Base-by-base conservation (phyloP, 2,797 vertebrate species). In the Botia kubotai region DNA sequence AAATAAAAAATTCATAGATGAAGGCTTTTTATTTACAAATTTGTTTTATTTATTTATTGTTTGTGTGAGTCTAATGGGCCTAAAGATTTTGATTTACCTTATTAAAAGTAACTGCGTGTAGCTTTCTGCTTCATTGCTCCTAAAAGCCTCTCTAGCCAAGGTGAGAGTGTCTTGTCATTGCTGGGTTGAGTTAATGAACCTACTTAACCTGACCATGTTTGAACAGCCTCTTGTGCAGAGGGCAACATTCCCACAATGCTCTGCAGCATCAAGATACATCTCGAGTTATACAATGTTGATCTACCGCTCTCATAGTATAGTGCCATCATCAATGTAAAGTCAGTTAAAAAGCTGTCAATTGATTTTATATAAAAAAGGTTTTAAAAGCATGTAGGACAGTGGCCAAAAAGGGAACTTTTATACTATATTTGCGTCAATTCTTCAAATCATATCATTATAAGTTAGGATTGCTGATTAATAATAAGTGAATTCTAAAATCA, bases 161-260 rank as follows among this genome's bases (percentile, higher is more conserved):
- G 76, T 82, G 69, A 80, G 63, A 60, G 29, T 36, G 71, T 36
- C 69, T 55, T 62, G 62, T 60, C 50, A 63, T 19, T 50, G 50
- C 52, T 29, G 23, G 26, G 13, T 66, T 48, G 55, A 55, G 63
- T 82, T 83, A 81, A 87, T 79, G 65, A 69, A 65, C 53, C 72
- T 77, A 48, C 29, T 74, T 79, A 76, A 70, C 81, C 81, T 48
- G 33, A 26, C 67, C 67, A 50, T 73, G 75, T 72, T 80, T 16
- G 50, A 72, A 71, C 73, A 72, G 36, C 52, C 50, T 55, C 23
- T 55, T 77, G 83, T 72, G 17, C 39, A 6, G 39, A 73, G 75
- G 63, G 77, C 48, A 57, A 16, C 17, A 11, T 71, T 36, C 43
- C 26, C 46, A 43, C 50, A 57, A 62, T 62, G 14, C 66, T 53